Evolutionary conservation across 2,888 invertebrate genomes (phyloP).

Genomic region (Platynereis dumerilii): DNA sequence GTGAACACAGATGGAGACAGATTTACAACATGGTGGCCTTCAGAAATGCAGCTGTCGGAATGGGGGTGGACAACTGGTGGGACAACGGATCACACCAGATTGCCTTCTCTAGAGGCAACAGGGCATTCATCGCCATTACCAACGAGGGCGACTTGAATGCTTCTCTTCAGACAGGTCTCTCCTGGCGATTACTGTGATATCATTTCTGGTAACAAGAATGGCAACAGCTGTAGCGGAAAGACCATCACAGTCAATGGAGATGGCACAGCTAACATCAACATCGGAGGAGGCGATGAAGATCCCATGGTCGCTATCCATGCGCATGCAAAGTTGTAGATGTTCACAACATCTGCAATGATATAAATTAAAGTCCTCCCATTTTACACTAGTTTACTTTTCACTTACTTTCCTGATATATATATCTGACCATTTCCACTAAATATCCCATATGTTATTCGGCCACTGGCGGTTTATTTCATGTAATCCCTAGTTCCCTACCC

Average conservation of each 20-base stretch:
- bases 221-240: constrained; percentile 72
- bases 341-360: too few relatives aligned
- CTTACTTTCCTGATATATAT: too few relatives aligned
- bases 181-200: constrained; percentile 85
- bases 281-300: constrained; percentile 69
- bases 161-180: constrained; percentile 66
- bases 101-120: constrained; percentile 79
- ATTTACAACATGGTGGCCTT: constrained; percentile 76
- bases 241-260: constrained; percentile 69
- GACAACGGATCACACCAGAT: constrained; percentile 69
- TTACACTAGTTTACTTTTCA: too few relatives aligned
- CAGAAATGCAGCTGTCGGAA: constrained; percentile 71
- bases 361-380: too few relatives aligned
- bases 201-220: constrained; percentile 55
- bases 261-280: constrained; percentile 69
- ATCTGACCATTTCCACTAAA: too few relatives aligned
- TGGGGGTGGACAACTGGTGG: constrained; percentile 75
- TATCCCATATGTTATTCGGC: too few relatives aligned
- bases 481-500: too few relatives aligned
- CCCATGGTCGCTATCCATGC: constrained; percentile 76
- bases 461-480: too few relatives aligned
- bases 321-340: not conserved
- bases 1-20: constrained; percentile 49
- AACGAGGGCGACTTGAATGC: constrained; percentile 64
- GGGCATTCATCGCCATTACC: constrained; percentile 76